Evolutionary conservation across 2,888 invertebrate genomes (phyloP), one percentile per base, ranked within the genome.

Genomic region (Lasiommata megera): DNA sequence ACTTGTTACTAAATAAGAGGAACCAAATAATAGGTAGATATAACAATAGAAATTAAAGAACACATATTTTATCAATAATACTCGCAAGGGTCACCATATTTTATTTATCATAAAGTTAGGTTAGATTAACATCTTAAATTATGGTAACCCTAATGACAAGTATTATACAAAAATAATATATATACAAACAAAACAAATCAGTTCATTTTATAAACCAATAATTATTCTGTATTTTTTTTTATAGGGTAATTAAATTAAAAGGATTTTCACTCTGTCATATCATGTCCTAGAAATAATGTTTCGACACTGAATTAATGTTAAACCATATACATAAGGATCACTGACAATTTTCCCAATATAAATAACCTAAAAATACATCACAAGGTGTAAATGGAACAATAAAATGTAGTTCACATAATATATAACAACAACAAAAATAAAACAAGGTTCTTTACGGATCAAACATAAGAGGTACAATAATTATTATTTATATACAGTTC

Each of bases 351-450:
- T 17, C 6, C 31, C 53, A 55, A 55, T 41, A 65, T 65, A 67
- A 65, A 66, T 67, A 67, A 64, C 51, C 62, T 64, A 63, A 60
- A 40, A 47, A 58, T 61, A 63, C 54, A 68, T 66, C 63, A 69
- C 63, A 64, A 62, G 34, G 31, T 64, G 55, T 54, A 58, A 61
- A 56, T 64, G 56, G 67, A 64, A 68, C 67, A 67, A 67, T 52
- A 58, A 66, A 71, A 73, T 68, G 74, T 68, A 70, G 64, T 64
- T 70, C 64, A 72, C 66, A 78, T 74, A 77, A 80, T n/a, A n/a
- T n/a, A 79, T 78, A 83, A 81, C 78, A 83, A 82, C 67, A 82
- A 82, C 78, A 78, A 80, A 61, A 73, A 70, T 66, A 68, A 72
- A 67, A 76, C 71, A 72, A 73, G 28, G 31, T 54, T 54, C 59